Evolutionary conservation across 2,888 invertebrate genomes (phyloP).

Genomic region (Tubiluchus corallicola): DNA sequence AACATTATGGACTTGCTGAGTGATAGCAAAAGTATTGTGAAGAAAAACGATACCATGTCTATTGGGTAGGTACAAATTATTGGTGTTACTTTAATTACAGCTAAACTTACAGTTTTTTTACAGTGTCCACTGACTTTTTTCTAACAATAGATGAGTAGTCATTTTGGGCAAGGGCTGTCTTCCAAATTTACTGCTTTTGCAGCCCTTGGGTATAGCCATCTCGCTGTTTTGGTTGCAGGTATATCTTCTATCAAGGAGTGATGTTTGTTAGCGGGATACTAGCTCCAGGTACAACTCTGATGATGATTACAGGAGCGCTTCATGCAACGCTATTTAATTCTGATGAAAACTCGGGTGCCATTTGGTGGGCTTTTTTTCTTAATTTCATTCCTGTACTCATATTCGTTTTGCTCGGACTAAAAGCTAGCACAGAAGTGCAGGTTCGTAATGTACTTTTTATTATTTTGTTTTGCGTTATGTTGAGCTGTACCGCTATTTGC

Average conservation of each 20-base stretch:
- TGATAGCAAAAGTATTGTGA: slow-evolving; percentile 57
- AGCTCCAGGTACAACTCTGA: slow-evolving; percentile 91
- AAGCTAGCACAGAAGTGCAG: slow-evolving; percentile 75
- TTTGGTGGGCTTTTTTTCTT: slow-evolving; percentile 86
- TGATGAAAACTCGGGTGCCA: slow-evolving; percentile 72
- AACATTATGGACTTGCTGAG: slow-evolving; percentile 91
- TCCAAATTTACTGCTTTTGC: too few species aligned
- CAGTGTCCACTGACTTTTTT: too few species aligned
- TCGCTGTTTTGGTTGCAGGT: too few species aligned
- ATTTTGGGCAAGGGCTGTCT: neutral
- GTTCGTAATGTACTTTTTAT: too few species aligned
- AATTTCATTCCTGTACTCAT: slow-evolving; percentile 76
- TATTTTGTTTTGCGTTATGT: too few species aligned
- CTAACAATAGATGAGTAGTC: neutral
- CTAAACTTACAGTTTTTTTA: too few species aligned
- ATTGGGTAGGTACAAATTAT: too few species aligned
- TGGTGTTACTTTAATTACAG: too few species aligned
- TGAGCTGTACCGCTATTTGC: too few species aligned
- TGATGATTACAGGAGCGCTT: slow-evolving; percentile 98
- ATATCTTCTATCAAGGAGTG: slow-evolving; percentile 28
- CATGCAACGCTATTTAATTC: slow-evolving; percentile 95
- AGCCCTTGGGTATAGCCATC: too few species aligned
- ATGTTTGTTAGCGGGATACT: slow-evolving; percentile 88
- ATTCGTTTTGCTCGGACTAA: slow-evolving; percentile 83
- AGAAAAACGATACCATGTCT: slow-evolving; percentile 92